Conservation (phyloP, 2,888 invertebrate species). For the Cheilosia variabilis region DNA sequence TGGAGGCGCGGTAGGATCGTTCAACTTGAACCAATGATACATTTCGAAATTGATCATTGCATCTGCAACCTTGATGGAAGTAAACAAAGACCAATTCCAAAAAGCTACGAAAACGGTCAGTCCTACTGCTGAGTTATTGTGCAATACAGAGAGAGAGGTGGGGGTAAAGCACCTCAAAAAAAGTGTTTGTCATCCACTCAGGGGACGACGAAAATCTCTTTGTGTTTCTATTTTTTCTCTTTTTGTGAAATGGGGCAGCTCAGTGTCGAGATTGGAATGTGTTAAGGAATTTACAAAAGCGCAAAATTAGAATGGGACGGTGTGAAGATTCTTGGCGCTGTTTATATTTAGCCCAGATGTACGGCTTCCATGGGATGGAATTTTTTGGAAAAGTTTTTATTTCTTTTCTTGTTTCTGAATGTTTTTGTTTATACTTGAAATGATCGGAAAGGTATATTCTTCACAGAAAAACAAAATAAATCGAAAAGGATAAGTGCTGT, state of each 20-base stretch:
- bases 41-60: constrained; percentile 32
- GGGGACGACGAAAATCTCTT: constrained; percentile 3
- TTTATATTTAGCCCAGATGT: constrained; percentile 49
- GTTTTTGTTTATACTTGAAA: background rate
- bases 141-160: background rate
- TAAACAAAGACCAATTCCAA: constrained; percentile 22
- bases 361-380: constrained; percentile 10
- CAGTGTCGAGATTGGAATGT: constrained; percentile 58
- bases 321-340: constrained; percentile 51
- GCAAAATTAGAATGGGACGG: constrained; percentile 34
- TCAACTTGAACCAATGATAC: constrained; percentile 47
- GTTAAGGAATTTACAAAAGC: constrained; percentile 42
- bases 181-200: constrained; percentile 11
- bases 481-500: no score
- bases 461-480: background rate
- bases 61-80: constrained; percentile 40
- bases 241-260: constrained; percentile 62
- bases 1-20: constrained; percentile 18
- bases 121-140: background rate
- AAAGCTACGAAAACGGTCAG: constrained; percentile 7
- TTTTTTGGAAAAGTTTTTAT: constrained; percentile 13
- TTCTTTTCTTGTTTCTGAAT: background rate
- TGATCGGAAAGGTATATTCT: background rate
- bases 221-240: background rate
- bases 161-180: constrained; percentile 29